Conservation (phyloP, 1,140 invertebrate species). For the Papilio machaon region DNA sequence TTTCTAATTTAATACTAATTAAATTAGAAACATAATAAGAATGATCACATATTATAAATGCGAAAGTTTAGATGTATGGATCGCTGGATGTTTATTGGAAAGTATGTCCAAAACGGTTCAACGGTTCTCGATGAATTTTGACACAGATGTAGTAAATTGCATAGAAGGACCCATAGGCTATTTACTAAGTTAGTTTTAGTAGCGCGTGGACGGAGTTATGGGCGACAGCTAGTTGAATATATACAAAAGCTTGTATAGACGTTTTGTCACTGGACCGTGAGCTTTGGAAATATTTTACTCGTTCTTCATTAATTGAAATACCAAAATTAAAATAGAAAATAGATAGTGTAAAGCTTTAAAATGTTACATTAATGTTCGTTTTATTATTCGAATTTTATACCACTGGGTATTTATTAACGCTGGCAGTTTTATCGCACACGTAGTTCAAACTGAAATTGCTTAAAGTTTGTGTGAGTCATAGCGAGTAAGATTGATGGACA, state of each 20-base stretch:
- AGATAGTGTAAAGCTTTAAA: not conserved
- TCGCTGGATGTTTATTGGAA: too few relatives aligned
- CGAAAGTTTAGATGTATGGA: too few relatives aligned
- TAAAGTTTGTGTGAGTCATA: conserved; percentile 24
- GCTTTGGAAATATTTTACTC: not conserved
- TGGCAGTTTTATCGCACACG: conserved; percentile 17
- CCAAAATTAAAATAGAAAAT: not conserved
- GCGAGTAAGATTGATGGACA: conserved; percentile 20
- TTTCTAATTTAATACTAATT: too few relatives aligned
- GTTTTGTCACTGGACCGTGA: not conserved
- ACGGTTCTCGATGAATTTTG: too few relatives aligned
- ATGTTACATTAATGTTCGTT: not conserved
- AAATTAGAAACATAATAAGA: not conserved
- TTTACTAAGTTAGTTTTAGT: too few relatives aligned
- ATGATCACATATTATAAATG: too few relatives aligned
- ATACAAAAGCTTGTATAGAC: not conserved
- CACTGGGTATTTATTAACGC: not conserved
- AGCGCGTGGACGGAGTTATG: too few relatives aligned
- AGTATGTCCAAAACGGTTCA: too few relatives aligned
- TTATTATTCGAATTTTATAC: not conserved
- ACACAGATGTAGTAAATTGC: too few relatives aligned
- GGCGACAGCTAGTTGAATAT: not conserved
- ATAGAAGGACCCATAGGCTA: too few relatives aligned
- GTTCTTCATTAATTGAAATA: not conserved
- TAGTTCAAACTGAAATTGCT: conserved; percentile 5